Evolutionary conservation across 2,888 invertebrate genomes (phyloP), one percentile per base, ranked within the genome.

Genomic region (Cheilosia urbana): DNA sequence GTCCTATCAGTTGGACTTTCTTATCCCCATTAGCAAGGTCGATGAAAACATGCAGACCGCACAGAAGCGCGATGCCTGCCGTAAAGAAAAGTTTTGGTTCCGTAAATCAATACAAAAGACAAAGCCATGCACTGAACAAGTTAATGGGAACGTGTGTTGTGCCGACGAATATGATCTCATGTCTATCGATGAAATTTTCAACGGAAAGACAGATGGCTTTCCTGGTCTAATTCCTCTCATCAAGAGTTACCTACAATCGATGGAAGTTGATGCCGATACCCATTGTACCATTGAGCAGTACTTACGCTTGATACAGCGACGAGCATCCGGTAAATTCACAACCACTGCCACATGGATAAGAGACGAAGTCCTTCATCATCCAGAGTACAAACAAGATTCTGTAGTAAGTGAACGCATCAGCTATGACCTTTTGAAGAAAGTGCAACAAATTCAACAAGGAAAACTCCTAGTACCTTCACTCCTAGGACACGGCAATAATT

Each of bases 181-280:
- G 96, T 96, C 97, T n/a, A 94, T 99, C 88, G 95, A 98, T 92
- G 98, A 99, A 93, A 99, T 99, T 89, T 97, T 99, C 89, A 99
- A 99, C 92, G 99, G 99, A 90, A 96, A 91, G 96, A 95, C 95
- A 81, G 96, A 96, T 77, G 95, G 96, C 82, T 99, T 99, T 93
- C 98, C 98, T 27, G 99, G 99, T 0, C 93, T 99, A 89, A 95
- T 99, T 88, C 97, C 98, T 4, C 93, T 99, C 89, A 98, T 99
- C 85, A 96, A 98, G 91, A 97, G 96, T 89, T 99, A 98, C 93
- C 93, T 99, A 89, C 96, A 96, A 88, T 97, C 96, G 81, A 97
- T 99, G 95, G 99, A 99, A 92, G 97, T 99, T 63, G 99, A 99
- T 93, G 98, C 98, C 2, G 99, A 99, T 92, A 99, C 99, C 49